Percentiles rank a stretch among this genome's conserved stretches.
phyloP scores from a whole-genome alignment of 2,113 vertebrate species.

The Campylomormyrus numenius region DNA sequence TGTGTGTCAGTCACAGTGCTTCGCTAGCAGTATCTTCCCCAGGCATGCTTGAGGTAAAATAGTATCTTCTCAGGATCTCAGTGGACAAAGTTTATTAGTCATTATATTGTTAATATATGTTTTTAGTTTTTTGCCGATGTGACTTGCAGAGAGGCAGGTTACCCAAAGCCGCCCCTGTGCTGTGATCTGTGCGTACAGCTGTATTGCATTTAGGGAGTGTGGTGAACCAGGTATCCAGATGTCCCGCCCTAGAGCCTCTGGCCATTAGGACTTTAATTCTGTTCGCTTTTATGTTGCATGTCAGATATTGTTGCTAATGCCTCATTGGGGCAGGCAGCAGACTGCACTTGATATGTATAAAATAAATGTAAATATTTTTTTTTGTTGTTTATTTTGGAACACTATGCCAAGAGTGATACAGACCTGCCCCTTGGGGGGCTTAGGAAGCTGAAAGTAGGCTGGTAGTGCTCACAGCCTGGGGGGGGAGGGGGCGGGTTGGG shows the following conservation, averaged over 20 bases:
- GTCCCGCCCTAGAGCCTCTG: not conserved
- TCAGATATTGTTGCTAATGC: not conserved
- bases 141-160: not conserved
- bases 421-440: not conserved
- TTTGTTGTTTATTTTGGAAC: not conserved
- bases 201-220: not conserved
- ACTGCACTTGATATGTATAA: slow-evolving; percentile 3
- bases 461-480: not conserved
- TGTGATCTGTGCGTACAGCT: not conserved
- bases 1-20: not conserved
- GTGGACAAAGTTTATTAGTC: not conserved
- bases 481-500: not conserved
- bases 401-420: slow-evolving; percentile 15
- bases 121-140: not conserved
- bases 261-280: not conserved
- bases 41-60: not conserved
- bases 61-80: not conserved
- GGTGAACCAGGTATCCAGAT: not conserved
- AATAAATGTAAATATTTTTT: slow-evolving; percentile 13
- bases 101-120: not conserved
- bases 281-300: not conserved
- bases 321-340: not conserved
- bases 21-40: not conserved
- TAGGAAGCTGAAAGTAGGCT: not conserved
- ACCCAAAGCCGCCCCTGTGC: not conserved